Base-by-base conservation (phyloP, 2,113 vertebrate species). In the Campylomormyrus tamandua region DNA sequence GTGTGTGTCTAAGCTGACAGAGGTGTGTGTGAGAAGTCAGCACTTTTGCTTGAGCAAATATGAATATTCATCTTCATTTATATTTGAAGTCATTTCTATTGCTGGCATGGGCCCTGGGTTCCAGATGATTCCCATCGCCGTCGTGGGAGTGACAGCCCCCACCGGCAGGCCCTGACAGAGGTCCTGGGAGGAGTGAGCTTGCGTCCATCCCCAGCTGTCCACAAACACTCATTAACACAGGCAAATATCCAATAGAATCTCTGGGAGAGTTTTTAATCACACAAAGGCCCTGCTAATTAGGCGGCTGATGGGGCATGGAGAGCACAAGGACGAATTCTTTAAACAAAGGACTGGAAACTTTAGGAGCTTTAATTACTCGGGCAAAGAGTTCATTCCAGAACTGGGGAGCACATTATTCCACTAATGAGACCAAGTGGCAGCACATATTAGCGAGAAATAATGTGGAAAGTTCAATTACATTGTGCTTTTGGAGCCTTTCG, bases 61-160 rank as follows among this genome's bases (percentile, higher is more conserved):
- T 99, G 98, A 99, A 99, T 99, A 99, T 99, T 99, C 98, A 99
- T 99, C 97, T 96, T 99, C 98, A 99, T 99, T 99, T 98, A 98
- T 98, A 98, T 99, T 99, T 98, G 97, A 99, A 97, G 97, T 96
- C 96, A 97, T 97, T 95, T 97, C 96, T 96, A 96, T 94, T 98
- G 97, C 97, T 96, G 94, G 94, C 96, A 97, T 98, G 96, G 95
- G 94, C 27, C 93, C 94, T 89, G 95, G 90, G 91, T 95, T 97
- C 97, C 96, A 97, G 97, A 97, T 97, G 97, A 97, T 97, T 98
- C 98, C 96, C 96, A 97, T 97, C 96, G 96, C 97, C 96, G 96
- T 98, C 97, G 98, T 96, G 91, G 95, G 96, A 97, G 97, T 98
- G 98, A 99, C 98, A 98, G 98, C 97, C 97, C 96, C 97, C 98